Conservation (phyloP, 2,888 invertebrate genomes). For the Lasiommata megera region DNA sequence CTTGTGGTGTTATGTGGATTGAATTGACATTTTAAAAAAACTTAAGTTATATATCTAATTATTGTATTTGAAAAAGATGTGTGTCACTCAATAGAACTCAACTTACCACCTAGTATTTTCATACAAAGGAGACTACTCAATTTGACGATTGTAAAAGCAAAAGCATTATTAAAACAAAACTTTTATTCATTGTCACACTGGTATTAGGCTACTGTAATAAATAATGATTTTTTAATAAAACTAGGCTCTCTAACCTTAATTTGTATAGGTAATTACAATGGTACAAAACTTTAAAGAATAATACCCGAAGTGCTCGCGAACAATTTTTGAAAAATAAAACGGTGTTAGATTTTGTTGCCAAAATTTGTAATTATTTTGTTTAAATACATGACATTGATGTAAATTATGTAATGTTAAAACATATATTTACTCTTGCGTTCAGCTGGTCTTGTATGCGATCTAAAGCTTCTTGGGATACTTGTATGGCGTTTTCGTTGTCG, state of each 20-base stretch:
- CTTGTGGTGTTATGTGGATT: no score
- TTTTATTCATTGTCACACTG: no score
- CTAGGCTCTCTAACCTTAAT: conserved; percentile 2
- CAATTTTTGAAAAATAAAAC: neutral
- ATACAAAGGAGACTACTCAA: no score
- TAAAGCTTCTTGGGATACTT: conserved; percentile 75
- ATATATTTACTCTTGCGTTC: conserved; percentile 67
- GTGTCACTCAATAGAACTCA: no score
- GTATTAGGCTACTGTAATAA: no score
- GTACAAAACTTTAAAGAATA: neutral
- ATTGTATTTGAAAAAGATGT: no score
- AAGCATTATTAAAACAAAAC: no score
- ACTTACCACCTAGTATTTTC: no score
- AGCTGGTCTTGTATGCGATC: conserved; percentile 72
- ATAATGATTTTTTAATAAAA: neutral
- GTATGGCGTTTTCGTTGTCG: conserved; percentile 74
- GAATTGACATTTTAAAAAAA: no score
- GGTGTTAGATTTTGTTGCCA: neutral
- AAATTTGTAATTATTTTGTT: conserved; percentile 40
- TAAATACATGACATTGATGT: conserved; percentile 65
- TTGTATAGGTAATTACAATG: neutral
- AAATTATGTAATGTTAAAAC: conserved; percentile 75
- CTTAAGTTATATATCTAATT: no score
- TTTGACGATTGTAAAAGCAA: no score
- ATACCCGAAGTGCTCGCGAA: neutral